These are phyloP conservation scores for Phenacoccus solenopsis DNA, from an alignment of 1,140 invertebrate species.

Conservation along the genomic window DNA sequence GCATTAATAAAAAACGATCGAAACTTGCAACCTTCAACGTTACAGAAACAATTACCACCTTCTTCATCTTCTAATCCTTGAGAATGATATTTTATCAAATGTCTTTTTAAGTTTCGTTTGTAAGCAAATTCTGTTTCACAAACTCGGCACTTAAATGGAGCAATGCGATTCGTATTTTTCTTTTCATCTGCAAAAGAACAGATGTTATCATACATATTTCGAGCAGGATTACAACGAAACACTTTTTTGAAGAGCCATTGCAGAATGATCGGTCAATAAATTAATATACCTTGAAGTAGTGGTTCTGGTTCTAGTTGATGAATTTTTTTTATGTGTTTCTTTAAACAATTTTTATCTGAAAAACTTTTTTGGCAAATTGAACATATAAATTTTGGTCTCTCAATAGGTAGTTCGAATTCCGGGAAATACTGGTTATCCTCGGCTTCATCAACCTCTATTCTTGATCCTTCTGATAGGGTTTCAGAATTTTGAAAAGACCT, in stretches of 20 bases:
- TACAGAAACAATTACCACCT: conserved; percentile 4
- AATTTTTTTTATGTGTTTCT: conserved; percentile 10
- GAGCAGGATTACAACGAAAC: background rate
- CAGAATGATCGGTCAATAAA: too few relatives aligned
- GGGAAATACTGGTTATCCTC: background rate
- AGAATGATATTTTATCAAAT: conserved; percentile 5
- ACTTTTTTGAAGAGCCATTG: background rate
- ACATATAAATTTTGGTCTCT: conserved; percentile 6
- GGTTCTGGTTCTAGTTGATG: background rate
- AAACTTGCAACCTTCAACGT: conserved; percentile 5
- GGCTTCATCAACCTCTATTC: background rate
- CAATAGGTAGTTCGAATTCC: background rate
- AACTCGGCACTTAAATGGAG: background rate
- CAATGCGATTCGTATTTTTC: background rate
- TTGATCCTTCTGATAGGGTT: background rate
- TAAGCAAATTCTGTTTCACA: conserved; percentile 12
- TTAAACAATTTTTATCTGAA: conserved; percentile 4
- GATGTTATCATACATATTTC: background rate
- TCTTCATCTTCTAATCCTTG: conserved; percentile 8
- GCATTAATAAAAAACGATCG: conserved; percentile 6
- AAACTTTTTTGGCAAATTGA: background rate
- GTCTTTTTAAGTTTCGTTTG: background rate
- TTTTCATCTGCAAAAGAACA: background rate
- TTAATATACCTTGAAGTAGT: background rate
- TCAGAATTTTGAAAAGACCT: background rate